A percentile compares a stretch with the other conserved stretches of the same genome.
Evolutionary conservation across 2,888 invertebrate genomes (phyloP).

Genomic region (Lasioglossum figueresi): DNA sequence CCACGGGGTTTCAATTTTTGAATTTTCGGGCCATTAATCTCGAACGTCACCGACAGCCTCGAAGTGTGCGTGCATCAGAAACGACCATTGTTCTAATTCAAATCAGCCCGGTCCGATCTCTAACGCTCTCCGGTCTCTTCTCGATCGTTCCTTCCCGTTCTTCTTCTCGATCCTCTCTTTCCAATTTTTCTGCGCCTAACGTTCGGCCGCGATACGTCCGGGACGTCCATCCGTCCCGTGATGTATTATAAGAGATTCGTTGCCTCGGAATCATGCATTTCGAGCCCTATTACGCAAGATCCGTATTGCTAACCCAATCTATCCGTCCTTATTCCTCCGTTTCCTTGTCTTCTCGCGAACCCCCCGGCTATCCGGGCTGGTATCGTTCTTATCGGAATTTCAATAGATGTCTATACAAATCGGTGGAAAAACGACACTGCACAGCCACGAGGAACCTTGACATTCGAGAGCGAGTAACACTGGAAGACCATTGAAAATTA

Average conservation of each 20-base stretch:
- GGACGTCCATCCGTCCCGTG: slow-evolving; percentile 59
- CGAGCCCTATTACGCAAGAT: slow-evolving; percentile 67
- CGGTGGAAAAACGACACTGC: slow-evolving; percentile 20
- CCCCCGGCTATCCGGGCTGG: slow-evolving; percentile 37
- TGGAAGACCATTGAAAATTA: slow-evolving; percentile 53
- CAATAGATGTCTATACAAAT: slow-evolving; percentile 71
- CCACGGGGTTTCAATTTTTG: slow-evolving; percentile 77
- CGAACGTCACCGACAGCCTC: slow-evolving; percentile 73
- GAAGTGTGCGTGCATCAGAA: slow-evolving; percentile 67
- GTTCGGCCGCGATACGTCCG: slow-evolving; percentile 50
- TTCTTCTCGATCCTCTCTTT: slow-evolving; percentile 3
- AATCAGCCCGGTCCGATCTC: slow-evolving; percentile 73
- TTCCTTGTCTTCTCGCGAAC: slow-evolving; percentile 26
- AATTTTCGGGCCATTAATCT: slow-evolving; percentile 79
- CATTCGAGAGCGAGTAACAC: slow-evolving; percentile 68
- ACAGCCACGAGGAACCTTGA: slow-evolving; percentile 67
- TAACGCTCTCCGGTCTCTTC: slow-evolving; percentile 60
- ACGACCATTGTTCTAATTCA: slow-evolving; percentile 78
- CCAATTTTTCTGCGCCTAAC: slow-evolving; percentile 35
- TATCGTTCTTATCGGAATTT: slow-evolving; percentile 66
- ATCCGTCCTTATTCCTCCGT: slow-evolving; percentile 26
- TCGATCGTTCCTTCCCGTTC: slow-evolving; percentile 22
- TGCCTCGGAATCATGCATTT: slow-evolving; percentile 68
- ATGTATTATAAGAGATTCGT: slow-evolving; percentile 74
- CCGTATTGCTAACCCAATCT: slow-evolving; percentile 61